A percentile compares a stretch with the other conserved stretches of the same genome.
Conservation (phyloP, 2,888 invertebrate genomes). For the Agrochola litura region DNA sequence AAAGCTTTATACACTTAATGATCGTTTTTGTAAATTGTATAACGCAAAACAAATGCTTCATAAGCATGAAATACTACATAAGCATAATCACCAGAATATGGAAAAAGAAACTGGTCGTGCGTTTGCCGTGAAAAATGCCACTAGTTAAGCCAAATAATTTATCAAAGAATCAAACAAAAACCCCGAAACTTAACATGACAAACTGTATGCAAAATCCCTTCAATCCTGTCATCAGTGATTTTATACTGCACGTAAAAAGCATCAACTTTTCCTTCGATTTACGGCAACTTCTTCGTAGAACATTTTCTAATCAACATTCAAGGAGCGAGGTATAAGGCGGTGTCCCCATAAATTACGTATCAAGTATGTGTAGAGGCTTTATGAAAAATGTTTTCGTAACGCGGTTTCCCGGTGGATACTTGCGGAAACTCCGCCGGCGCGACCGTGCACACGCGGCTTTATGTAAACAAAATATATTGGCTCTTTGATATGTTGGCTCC, state of each 20-base stretch:
- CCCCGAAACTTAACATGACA: slow-evolving; percentile 34
- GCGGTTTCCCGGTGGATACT: slow-evolving; percentile 75
- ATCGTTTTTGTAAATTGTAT: background rate
- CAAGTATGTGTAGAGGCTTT: slow-evolving; percentile 86
- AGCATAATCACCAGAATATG: background rate
- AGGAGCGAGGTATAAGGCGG: slow-evolving; percentile 80
- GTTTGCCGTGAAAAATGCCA: background rate
- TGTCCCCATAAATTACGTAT: slow-evolving; percentile 89
- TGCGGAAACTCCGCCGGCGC: slow-evolving; percentile 72
- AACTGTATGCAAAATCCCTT: slow-evolving; percentile 55
- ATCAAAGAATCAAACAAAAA: slow-evolving; percentile 18
- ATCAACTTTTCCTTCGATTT: slow-evolving; percentile 53
- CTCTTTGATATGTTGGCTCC: slow-evolving; percentile 78
- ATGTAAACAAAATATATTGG: slow-evolving; percentile 81
- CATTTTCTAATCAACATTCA: slow-evolving; percentile 88
- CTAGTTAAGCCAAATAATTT: slow-evolving; percentile 22
- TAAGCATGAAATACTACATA: background rate
- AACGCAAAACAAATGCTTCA: background rate
- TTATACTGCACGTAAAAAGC: slow-evolving; percentile 61
- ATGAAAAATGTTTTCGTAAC: slow-evolving; percentile 88
- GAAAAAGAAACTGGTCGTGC: background rate
- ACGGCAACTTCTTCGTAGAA: slow-evolving; percentile 49
- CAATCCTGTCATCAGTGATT: slow-evolving; percentile 50
- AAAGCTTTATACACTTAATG: background rate
- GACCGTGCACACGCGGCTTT: slow-evolving; percentile 68